phyloP scores from a whole-genome alignment of 2,113 vertebrate species.

The Crocuta crocuta region DNA sequence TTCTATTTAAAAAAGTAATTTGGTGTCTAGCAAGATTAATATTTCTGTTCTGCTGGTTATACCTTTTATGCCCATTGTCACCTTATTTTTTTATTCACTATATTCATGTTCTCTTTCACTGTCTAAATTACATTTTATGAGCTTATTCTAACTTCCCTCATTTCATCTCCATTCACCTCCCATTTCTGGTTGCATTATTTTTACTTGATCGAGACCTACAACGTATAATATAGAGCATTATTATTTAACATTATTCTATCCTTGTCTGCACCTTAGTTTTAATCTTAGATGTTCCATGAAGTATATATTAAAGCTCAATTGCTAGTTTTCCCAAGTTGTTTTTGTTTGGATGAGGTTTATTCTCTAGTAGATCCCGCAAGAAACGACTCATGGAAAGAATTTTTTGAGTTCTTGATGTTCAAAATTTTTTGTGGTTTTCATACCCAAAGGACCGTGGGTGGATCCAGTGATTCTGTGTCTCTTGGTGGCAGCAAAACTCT shows the following conservation, averaged over 20 bases:
- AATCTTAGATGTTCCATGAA: slow-evolving; percentile 13
- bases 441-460: neutral
- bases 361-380: neutral
- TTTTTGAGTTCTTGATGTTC: slow-evolving; percentile 3
- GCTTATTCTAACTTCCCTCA: neutral
- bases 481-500: neutral
- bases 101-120: neutral
- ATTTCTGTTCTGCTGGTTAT: neutral
- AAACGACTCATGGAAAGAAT: slow-evolving; percentile 14
- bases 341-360: slow-evolving; percentile 26
- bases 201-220: neutral
- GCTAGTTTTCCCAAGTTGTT: neutral
- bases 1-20: neutral
- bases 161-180: neutral
- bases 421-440: neutral
- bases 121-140: neutral
- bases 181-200: neutral
- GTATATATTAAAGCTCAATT: neutral
- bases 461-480: neutral
- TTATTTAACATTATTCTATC: neutral
- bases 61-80: neutral
- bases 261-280: neutral
- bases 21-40: neutral
- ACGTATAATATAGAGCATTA: neutral
- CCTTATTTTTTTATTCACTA: neutral